A percentile compares a stretch with the other conserved stretches of the same genome.
Conservation (phyloP, 2,113 vertebrate species). For the Sturnus vulgaris region DNA sequence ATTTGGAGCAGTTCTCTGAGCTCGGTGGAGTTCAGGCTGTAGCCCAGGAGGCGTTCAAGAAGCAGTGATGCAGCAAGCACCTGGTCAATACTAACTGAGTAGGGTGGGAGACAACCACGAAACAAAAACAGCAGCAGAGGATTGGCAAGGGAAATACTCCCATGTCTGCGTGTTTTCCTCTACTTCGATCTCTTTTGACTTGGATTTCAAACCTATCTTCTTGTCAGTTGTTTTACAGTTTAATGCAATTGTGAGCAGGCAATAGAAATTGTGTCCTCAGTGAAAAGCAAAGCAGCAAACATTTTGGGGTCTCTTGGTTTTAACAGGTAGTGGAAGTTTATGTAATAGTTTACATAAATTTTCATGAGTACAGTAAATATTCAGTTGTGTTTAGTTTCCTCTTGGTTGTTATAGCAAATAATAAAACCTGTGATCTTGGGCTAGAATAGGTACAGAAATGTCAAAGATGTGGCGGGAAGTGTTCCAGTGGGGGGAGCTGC, state of each 20-base stretch:
- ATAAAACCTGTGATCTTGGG: background rate
- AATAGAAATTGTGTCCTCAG: background rate
- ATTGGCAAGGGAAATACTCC: background rate
- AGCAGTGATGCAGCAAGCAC: background rate
- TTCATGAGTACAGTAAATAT: background rate
- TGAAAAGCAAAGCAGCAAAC: background rate
- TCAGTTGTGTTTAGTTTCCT: background rate
- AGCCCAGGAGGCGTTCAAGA: background rate
- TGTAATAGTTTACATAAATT: background rate
- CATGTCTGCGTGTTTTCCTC: rapidly evolving
- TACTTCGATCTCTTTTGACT: background rate
- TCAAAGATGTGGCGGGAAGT: background rate
- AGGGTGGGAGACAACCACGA: too few relatives aligned
- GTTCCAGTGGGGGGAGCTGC: background rate
- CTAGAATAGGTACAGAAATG: background rate
- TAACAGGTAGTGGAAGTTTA: background rate
- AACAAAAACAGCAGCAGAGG: background rate
- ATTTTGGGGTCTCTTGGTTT: background rate
- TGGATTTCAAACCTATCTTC: background rate
- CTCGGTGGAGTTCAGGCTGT: background rate
- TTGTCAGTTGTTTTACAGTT: background rate
- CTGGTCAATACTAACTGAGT: background rate
- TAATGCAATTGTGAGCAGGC: background rate
- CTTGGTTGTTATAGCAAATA: background rate
- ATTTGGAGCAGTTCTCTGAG: background rate